Evolutionary conservation across 2,797 vertebrate genomes (phyloP).

Genomic region (Furcifer pardalis): DNA sequence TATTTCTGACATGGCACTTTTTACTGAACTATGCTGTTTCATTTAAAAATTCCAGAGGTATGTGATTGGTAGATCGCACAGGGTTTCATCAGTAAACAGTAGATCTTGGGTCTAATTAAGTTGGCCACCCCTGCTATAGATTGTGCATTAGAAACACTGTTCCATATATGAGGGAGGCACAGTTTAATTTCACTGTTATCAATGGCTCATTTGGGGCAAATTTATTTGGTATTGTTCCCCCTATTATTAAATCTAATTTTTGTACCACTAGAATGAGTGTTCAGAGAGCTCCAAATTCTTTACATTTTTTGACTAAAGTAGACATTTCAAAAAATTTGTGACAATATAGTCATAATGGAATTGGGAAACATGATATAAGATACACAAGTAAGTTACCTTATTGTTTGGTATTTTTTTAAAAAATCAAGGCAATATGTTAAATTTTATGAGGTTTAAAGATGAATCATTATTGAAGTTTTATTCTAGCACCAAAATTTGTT

Average conservation of each 20-base stretch:
- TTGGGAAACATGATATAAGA: constrained; percentile 43
- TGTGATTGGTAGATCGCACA: no score
- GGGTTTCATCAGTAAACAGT: no score
- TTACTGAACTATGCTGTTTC: no score
- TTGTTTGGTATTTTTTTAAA: background rate
- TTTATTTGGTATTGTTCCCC: background rate
- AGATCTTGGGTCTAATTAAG: no score
- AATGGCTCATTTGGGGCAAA: background rate
- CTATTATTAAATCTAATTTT: constrained; percentile 1
- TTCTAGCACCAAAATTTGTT: constrained; percentile 60
- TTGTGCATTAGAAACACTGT: background rate
- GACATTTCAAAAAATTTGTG: constrained; percentile 35
- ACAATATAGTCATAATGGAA: constrained; percentile 30
- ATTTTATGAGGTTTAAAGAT: constrained; percentile 53
- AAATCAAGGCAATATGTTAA: background rate
- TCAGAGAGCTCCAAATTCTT: constrained; percentile 40
- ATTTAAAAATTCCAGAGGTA: no score
- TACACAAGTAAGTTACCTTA: constrained; percentile 40
- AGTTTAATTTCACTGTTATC: background rate
- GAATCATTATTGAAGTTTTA: constrained; percentile 61
- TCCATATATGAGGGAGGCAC: background rate
- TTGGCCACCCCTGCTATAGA: no score
- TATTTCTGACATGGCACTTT: no score
- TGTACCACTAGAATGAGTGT: constrained; percentile 25
- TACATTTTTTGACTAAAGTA: constrained; percentile 36